A percentile compares a stretch with the other conserved stretches of the same genome.
These are phyloP conservation scores for Siphlonurus alternatus DNA, from an alignment of 2,888 invertebrate species.

Conservation along the genomic window DNA sequence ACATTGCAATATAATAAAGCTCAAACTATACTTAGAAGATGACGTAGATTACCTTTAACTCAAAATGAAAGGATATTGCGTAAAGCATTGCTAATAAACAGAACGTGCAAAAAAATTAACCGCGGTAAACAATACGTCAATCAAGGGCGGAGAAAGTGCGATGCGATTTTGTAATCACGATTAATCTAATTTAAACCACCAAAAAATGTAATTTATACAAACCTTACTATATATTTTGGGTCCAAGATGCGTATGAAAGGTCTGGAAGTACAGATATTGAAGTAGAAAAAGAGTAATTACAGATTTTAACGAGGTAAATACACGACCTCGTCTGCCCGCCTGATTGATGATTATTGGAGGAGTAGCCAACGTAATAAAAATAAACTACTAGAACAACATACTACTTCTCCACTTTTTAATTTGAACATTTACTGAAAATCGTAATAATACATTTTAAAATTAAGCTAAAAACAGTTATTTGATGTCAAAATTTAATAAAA, in stretches of 20 bases:
- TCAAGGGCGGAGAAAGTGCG: neutral
- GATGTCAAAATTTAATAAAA: too few relatives aligned
- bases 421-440: too few relatives aligned
- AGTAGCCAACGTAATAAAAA: neutral
- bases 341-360: neutral
- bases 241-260: neutral
- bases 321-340: neutral
- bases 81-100: too few relatives aligned
- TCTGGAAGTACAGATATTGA: neutral
- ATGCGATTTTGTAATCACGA: neutral
- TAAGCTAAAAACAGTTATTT: too few relatives aligned
- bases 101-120: neutral
- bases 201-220: neutral
- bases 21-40: too few relatives aligned
- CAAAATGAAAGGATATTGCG: too few relatives aligned
- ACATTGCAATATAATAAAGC: too few relatives aligned
- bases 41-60: too few relatives aligned
- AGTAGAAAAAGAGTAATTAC: neutral
- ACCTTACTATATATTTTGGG: neutral
- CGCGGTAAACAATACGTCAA: neutral
- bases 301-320: neutral
- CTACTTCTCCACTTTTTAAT: too few relatives aligned
- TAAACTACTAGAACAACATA: neutral
- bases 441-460: too few relatives aligned
- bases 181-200: neutral